Conservation (phyloP, 2,113 vertebrate genomes). For the Campylomormyrus numenius region DNA sequence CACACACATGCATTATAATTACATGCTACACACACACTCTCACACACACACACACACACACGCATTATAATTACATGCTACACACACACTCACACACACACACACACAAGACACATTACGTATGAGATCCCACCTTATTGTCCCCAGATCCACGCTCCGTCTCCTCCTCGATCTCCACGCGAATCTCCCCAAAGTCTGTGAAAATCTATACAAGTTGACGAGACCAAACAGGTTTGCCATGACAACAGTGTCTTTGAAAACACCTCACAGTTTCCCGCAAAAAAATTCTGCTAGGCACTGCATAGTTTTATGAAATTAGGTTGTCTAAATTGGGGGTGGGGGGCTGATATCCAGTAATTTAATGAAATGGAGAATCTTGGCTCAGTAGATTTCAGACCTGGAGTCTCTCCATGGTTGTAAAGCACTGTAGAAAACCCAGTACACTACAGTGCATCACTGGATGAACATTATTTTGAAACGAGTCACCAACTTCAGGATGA, state of each 20-base stretch:
- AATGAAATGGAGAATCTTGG: background rate
- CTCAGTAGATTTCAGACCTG: background rate
- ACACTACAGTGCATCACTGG: background rate
- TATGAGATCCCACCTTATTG: conserved; percentile 56
- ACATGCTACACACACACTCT: background rate
- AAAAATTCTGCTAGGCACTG: background rate
- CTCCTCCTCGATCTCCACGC: conserved; percentile 64
- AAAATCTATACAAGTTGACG: conserved; percentile 51
- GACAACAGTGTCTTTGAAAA: background rate
- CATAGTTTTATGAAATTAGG: background rate
- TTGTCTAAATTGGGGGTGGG: background rate
- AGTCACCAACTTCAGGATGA: background rate
- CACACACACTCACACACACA: background rate
- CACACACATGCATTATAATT: background rate
- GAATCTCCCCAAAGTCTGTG: conserved; percentile 62
- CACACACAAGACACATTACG: background rate
- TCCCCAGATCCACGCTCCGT: conserved; percentile 59
- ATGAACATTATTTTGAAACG: background rate
- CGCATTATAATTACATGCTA: background rate
- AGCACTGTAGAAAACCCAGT: background rate
- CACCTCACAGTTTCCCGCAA: background rate
- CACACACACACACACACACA: background rate
- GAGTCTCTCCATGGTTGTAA: background rate
- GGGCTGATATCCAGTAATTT: background rate
- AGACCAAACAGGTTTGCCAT: background rate